Evolutionary conservation across 1,140 invertebrate genomes (phyloP), one percentile per base, ranked within the genome.

Genomic region (Temnothorax curvispinosus): DNA sequence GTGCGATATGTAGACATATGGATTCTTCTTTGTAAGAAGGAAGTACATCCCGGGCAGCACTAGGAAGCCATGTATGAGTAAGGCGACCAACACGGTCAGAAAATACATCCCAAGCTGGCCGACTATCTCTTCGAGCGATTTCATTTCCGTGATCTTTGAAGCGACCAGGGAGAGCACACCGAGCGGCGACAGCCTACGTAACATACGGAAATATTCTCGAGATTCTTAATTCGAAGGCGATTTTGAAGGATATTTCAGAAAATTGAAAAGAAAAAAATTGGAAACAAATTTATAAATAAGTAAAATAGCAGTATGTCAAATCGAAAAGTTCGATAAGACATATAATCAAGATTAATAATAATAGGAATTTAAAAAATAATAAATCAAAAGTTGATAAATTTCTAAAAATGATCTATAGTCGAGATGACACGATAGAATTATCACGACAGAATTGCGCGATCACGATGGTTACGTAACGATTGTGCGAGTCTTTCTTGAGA

Each of bases 61-160:
- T 6, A 98, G 91, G 78, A 98, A 97, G 7, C 98, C 98, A 91
- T 99, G 98, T 69, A 98, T 96, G 56, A 97, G 95, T 0, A 98
- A 95, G n/a, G 98, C 98, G 32, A 96, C 89, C 6, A 98, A 89
- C 0, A 98, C 98, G 0, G 98, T 98, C 9, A 97, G 85, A 90
- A 98, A 98, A 92, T 98, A 99, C 95, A 98, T 95, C 60, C 98
- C 98, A n/a, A 99, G 94, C 91, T 97, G 97, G 76, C 96, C 96
- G 56, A 98, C 96, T 58, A 98, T 96, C 3, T 96, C 96, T 2
- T 95, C 96, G 81, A 98, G 96, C 90, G 98, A 97, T 54, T 98
- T 96, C 96, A 98, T 98, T 90, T 97, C 97, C 9, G 98, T 93
- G 41, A 99, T 97, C 93, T 98, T 98, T 6, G 97, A 96, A 18